A percentile compares a stretch with the other conserved stretches of the same genome.
These are phyloP conservation scores for Gonioctena quinquepunctata DNA, from an alignment of 1,140 invertebrate species.

Conservation along the genomic window DNA sequence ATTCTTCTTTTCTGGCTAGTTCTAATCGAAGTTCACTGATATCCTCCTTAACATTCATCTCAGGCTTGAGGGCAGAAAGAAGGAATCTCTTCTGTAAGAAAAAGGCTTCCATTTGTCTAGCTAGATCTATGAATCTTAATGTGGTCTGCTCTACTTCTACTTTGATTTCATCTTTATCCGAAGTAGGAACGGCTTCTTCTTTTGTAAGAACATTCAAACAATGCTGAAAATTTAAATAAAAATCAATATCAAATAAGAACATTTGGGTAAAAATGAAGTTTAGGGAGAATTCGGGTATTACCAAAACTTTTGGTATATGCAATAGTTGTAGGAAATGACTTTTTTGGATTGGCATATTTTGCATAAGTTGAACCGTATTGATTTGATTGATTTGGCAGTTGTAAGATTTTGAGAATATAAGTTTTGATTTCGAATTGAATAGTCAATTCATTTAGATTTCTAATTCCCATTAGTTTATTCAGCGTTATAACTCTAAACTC, in stretches of 20 bases:
- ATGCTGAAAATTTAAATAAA: constrained; percentile 63
- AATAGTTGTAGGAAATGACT: not conserved
- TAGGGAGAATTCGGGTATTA: too few species aligned
- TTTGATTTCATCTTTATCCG: constrained; percentile 82
- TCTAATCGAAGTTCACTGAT: constrained; percentile 83
- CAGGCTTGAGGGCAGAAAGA: constrained; percentile 87
- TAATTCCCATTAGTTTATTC: too few species aligned
- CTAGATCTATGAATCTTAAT: constrained; percentile 84
- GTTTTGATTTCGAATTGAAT: too few species aligned
- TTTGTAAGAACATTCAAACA: constrained; percentile 84
- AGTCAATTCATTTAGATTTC: too few species aligned
- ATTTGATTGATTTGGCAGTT: too few species aligned
- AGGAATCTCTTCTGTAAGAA: constrained; percentile 91
- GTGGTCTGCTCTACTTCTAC: constrained; percentile 85
- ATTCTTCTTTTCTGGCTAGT: constrained; percentile 81
- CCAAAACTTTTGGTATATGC: too few species aligned
- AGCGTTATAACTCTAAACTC: too few species aligned
- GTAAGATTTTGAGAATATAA: too few species aligned
- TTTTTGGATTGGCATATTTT: too few species aligned
- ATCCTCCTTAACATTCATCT: constrained; percentile 89
- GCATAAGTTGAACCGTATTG: too few species aligned
- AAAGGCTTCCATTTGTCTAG: constrained; percentile 90
- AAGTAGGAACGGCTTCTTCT: constrained; percentile 73
- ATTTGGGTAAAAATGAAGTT: too few species aligned
- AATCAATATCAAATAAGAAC: constrained; percentile 23